A percentile compares a stretch with the other conserved stretches of the same genome.
These are phyloP conservation scores for Drosophila watanabei DNA, from an alignment of 1,140 invertebrate genomes.

Conservation along the genomic window DNA sequence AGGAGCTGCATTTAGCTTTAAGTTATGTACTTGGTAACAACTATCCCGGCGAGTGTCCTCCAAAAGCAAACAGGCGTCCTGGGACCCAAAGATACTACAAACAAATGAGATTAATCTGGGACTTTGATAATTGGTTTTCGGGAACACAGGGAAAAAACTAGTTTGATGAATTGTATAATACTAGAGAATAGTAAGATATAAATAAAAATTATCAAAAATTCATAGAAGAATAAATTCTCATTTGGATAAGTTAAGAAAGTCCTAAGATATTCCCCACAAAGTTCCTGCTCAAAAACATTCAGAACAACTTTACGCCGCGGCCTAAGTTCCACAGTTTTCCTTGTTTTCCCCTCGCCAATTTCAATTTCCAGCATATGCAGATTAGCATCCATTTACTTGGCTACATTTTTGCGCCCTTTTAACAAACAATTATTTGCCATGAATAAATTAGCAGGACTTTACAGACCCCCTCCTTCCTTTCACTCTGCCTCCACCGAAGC, in stretches of 20 bases:
- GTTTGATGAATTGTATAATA: background rate
- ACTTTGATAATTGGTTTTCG: constrained; percentile 24
- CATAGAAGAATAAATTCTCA: background rate
- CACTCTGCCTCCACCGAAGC: background rate
- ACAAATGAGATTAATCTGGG: constrained; percentile 48
- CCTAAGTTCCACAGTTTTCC: constrained; percentile 5
- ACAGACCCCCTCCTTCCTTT: background rate
- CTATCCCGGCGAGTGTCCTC: constrained; percentile 40
- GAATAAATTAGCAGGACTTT: constrained; percentile 76
- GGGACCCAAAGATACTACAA: constrained; percentile 17
- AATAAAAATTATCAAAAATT: background rate
- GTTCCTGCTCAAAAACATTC: background rate
- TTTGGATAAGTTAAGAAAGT: background rate
- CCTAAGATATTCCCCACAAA: background rate
- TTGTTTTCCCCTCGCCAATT: constrained; percentile 5
- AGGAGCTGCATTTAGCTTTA: constrained; percentile 57
- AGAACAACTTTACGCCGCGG: background rate
- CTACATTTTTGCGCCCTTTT: constrained; percentile 55
- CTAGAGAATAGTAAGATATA: background rate
- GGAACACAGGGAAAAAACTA: background rate
- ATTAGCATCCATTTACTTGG: constrained; percentile 50
- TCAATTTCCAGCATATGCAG: constrained; percentile 55
- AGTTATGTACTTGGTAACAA: constrained; percentile 76
- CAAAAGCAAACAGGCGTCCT: constrained; percentile 37
- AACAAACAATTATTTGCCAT: constrained; percentile 80